phyloP scores from a whole-genome alignment of 2,113 vertebrate species.

The Dipodomys merriami region DNA sequence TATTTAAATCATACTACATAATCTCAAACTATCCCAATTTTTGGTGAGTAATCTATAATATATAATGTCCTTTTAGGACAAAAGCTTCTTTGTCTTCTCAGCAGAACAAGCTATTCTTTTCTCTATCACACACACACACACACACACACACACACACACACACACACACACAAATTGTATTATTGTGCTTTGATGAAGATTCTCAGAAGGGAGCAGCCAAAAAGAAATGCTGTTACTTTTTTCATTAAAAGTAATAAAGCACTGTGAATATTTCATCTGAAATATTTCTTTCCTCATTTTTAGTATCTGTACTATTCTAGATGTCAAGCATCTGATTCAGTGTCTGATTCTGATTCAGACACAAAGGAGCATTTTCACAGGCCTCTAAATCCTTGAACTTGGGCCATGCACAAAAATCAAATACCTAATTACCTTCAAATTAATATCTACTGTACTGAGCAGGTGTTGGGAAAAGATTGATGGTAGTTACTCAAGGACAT shows the following conservation, averaged over 20 bases:
- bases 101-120: conserved; percentile 47
- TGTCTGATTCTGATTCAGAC: conserved; percentile 16
- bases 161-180: conserved; percentile 27
- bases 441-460: not conserved
- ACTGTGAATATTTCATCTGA: conserved; percentile 45
- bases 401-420: conserved; percentile 38
- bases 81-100: conserved; percentile 52
- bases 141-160: not conserved
- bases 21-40: not conserved
- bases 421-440: conserved; percentile 58
- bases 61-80: conserved; percentile 24
- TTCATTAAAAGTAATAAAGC: conserved; percentile 68
- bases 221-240: conserved; percentile 43
- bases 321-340: conserved; percentile 41
- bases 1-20: conserved; percentile 60
- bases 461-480: not conserved
- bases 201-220: conserved; percentile 61
- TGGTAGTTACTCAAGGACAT: not conserved
- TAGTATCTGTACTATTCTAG: conserved; percentile 25
- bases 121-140: not conserved
- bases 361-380: not conserved
- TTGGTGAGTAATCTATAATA: conserved; percentile 51
- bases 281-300: conserved; percentile 17
- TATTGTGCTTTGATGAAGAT: conserved; percentile 62
- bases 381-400: conserved; percentile 55